Base-by-base conservation (phyloP, 2,888 invertebrate genomes). In the Chirona hameri region DNA sequence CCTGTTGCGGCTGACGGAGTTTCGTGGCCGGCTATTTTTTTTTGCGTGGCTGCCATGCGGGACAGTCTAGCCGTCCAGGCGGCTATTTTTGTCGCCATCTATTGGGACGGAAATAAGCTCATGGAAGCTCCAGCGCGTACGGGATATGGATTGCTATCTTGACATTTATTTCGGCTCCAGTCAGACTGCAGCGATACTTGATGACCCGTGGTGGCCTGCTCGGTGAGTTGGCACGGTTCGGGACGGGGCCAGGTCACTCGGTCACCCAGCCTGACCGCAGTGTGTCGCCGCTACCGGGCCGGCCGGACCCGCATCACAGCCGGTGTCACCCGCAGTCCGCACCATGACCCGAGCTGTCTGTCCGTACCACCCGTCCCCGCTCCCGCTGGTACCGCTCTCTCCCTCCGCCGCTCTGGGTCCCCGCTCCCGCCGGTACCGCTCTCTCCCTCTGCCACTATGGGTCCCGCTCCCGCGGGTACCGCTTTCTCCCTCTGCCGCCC, bases 81-180 rank as follows among this genome's bases (percentile, higher is more conserved):
- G 21, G 21, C 76, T 46, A 76, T 46, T 76, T 76, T 24, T 46
- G 24, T 39, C 76, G 76, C 76, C 76, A 76, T 76, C 76, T 76
- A 24, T 46, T 76, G 76, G 46, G 46, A 24, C 39, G 39, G 39
- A 76, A 46, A 24, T 76, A 46, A 52, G 12, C 52, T 52, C 52
- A 4, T 52, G 52, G 52, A 52, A 52, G 12, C 52, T 52, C 52
- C 15, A n/a, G 24, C 60, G 60, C 60, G 10, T n/a, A 7, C 7
- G 39, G 39, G 39, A 5, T 39, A 2, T 39, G 39, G 39, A 39
- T 39, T 39, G 39, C 39, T 39, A 39, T 39, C 39, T 39, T 39
- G 39, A 7, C 7, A 7, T 39, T 39, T 39, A 39, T 39, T 39
- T 39, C 39, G 2, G 39, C 39, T 39, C 39, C 39, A 39, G 39